Percentiles rank a stretch among this genome's conserved stretches.
These are phyloP conservation scores for Sigmodon hispidus DNA, from an alignment of 2,113 vertebrate species.

Conservation along the genomic window DNA sequence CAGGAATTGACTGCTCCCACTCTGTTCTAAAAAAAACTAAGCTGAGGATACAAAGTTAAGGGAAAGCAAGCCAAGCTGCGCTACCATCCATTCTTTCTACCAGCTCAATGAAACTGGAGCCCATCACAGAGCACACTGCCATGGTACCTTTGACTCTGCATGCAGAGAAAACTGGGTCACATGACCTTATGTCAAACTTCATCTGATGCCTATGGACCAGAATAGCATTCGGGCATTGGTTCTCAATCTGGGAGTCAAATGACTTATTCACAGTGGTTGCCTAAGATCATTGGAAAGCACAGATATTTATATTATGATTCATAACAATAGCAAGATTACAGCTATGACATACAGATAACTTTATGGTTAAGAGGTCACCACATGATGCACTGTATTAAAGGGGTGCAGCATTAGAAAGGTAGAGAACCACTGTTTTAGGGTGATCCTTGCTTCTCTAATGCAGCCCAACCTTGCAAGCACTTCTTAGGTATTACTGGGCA, in stretches of 20 bases:
- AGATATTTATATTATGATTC: neutral
- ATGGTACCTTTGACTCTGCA: neutral
- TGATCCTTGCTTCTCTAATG: neutral
- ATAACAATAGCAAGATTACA: neutral
- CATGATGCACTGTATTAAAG: neutral
- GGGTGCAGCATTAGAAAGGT: neutral
- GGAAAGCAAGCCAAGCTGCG: neutral
- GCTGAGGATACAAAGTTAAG: neutral
- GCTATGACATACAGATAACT: neutral
- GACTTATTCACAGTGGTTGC: neutral
- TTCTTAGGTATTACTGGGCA: neutral
- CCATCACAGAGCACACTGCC: neutral
- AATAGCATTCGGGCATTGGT: neutral
- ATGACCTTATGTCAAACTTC: neutral
- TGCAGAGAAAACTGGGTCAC: neutral
- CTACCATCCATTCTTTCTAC: neutral
- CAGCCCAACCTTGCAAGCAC: neutral
- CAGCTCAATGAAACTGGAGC: neutral
- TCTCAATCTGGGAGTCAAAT: neutral
- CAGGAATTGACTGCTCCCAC: neutral
- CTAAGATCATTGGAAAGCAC: neutral
- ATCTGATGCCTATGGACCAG: neutral
- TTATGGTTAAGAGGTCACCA: neutral
- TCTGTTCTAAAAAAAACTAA: neutral
- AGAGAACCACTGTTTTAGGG: neutral